Conservation (phyloP, 2,797 vertebrate species). For the Gouania willdenowi region DNA sequence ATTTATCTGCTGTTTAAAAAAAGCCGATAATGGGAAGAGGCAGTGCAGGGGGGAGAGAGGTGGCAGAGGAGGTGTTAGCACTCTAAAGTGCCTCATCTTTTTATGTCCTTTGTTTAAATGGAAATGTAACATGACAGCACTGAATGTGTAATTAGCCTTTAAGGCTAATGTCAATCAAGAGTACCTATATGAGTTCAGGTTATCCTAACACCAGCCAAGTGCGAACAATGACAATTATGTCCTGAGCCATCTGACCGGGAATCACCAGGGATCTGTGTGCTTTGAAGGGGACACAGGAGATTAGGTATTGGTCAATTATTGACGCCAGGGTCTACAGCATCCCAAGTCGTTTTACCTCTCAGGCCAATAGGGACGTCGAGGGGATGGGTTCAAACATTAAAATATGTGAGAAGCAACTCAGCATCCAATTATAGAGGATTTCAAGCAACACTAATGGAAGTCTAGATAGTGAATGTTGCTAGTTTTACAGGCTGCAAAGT, state of each 20-base stretch:
- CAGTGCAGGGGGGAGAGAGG: conserved; percentile 31
- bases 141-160: conserved; percentile 50
- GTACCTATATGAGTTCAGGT: conserved; percentile 30
- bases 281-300: no score
- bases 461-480: no score
- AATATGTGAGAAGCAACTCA: no score
- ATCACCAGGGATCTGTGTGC: conserved; percentile 1
- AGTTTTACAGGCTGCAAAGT: no score
- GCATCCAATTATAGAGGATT: no score
- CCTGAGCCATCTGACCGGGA: background rate
- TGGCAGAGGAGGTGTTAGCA: conserved; percentile 35
- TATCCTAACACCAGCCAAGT: background rate
- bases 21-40: conserved; percentile 69
- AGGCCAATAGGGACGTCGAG: no score
- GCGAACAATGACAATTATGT: conserved; percentile 1
- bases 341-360: no score
- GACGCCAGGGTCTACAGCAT: no score
- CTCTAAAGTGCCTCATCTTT: conserved; percentile 46
- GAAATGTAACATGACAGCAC: conserved; percentile 56
- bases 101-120: conserved; percentile 59
- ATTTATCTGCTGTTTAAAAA: conserved; percentile 73
- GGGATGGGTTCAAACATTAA: no score
- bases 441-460: no score
- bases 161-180: conserved; percentile 36
- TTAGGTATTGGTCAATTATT: no score